Base-by-base conservation (phyloP, 1,140 invertebrate genomes). In the Megalonaias nervosa region DNA sequence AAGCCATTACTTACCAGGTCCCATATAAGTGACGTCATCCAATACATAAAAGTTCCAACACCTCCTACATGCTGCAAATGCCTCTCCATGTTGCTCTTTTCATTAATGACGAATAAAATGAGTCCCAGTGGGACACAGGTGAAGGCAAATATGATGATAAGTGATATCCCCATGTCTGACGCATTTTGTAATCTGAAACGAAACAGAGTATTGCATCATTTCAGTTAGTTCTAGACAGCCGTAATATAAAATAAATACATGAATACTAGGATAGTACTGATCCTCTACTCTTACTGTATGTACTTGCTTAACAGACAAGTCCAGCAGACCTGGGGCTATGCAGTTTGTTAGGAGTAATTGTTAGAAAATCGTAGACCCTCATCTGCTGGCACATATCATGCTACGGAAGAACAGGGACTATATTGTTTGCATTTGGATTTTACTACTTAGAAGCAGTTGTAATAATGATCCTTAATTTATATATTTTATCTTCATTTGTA, bases 101-200 rank as follows among this genome's bases (percentile, higher is more conserved):
- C 90, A 69, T 82, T 83, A 14, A 90, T 82, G 0, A 88, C 31
- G 64, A 87, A 90, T 38, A 90, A 77, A n/a, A 85, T 76, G 21
- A 89, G 84, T 21, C 85, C 89, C 26, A 85, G 84, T 4, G 89
- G 88, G 67, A 91, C 85, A 68, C 90, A 90, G 58, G 87, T 87
- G 78, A 88, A 89, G 11, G 89, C 90, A 56, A 89, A 83, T 61
- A 93, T 79, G 61, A 93, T 88, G 19, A 92, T 86, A 17, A 92
- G 73, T n/a, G 91, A 86, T 19, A 92, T 90, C 31, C 91, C 92
- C 38, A 91, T 81, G 76, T 92, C 92, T 11, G 90, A 88, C 9
- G 91, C 88, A 56, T 87, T 81, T 68, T 89, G 86, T 62, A 90
- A 74, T 19, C 91, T n/a, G 91, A 83, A 4, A 81, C 75, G 66